phyloP scores from a whole-genome alignment of 2,888 invertebrate genomes.

The Chironomus tentans region DNA sequence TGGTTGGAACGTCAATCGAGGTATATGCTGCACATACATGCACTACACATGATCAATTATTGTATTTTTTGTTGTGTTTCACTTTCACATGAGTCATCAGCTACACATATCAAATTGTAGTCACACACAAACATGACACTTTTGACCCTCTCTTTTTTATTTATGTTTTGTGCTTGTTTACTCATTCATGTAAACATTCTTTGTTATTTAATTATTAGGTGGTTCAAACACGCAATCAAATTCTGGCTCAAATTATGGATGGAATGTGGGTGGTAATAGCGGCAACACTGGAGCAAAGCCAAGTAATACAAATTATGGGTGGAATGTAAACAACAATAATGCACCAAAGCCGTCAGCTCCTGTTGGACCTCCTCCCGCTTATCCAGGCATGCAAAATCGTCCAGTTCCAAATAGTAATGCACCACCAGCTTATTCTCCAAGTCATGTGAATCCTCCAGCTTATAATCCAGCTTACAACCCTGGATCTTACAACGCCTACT shows the following conservation, averaged over 20 bases:
- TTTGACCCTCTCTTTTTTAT: not conserved
- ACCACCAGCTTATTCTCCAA: constrained; percentile 22
- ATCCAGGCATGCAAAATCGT: constrained; percentile 15
- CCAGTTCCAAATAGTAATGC: not conserved
- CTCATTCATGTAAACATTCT: not conserved
- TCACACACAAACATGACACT: not conserved
- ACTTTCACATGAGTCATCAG: not conserved
- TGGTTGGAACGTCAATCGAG: not conserved
- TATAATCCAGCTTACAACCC: not conserved
- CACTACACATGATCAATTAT: not conserved
- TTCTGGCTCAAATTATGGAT: not conserved
- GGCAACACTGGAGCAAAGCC: not conserved
- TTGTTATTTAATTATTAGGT: not conserved
- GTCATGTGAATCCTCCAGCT: constrained; percentile 1
- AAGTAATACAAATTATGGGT: not conserved
- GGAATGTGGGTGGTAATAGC: not conserved
- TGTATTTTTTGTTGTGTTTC: too few relatives aligned
- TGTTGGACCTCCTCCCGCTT: constrained; percentile 18
- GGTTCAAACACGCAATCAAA: not conserved
- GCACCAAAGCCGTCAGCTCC: not conserved
- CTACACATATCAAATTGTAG: not conserved
- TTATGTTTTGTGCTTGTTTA: not conserved
- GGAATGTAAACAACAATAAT: not conserved
- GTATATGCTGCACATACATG: not conserved
- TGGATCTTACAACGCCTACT: not conserved